Evolutionary conservation across 2,113 vertebrate genomes (phyloP).

Genomic region (Nycticebus coucang): DNA sequence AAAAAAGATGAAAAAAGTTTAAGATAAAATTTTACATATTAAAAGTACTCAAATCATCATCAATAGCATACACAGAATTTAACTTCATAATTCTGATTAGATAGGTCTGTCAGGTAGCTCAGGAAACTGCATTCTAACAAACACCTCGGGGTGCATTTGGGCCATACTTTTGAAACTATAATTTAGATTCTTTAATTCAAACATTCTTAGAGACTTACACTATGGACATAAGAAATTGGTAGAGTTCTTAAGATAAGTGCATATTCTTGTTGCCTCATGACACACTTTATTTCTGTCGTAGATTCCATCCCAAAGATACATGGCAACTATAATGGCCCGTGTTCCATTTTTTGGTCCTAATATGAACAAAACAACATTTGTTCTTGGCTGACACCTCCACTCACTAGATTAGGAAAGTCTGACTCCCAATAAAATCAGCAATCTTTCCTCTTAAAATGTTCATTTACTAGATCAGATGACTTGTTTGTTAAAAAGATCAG

Average conservation of each 20-base stretch:
- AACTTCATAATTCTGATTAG: neutral
- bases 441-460: slow-evolving; percentile 8
- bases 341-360: neutral
- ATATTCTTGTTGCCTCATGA: neutral
- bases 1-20: neutral
- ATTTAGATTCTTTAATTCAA: neutral
- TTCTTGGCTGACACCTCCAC: neutral
- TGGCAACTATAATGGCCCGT: neutral
- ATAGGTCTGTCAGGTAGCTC: neutral
- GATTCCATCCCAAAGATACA: neutral
- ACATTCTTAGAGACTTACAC: neutral
- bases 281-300: neutral
- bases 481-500: slow-evolving; percentile 5
- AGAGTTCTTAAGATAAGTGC: neutral
- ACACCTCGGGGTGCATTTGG: neutral
- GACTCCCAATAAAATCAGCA: slow-evolving; percentile 37
- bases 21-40: neutral
- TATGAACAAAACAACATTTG: neutral
- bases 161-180: neutral
- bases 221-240: neutral
- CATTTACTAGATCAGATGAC: neutral
- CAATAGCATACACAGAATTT: neutral
- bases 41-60: neutral
- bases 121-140: neutral
- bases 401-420: neutral